Evolutionary conservation across 2,888 invertebrate species (phyloP).

Genomic region (Alsophila aescularia): DNA sequence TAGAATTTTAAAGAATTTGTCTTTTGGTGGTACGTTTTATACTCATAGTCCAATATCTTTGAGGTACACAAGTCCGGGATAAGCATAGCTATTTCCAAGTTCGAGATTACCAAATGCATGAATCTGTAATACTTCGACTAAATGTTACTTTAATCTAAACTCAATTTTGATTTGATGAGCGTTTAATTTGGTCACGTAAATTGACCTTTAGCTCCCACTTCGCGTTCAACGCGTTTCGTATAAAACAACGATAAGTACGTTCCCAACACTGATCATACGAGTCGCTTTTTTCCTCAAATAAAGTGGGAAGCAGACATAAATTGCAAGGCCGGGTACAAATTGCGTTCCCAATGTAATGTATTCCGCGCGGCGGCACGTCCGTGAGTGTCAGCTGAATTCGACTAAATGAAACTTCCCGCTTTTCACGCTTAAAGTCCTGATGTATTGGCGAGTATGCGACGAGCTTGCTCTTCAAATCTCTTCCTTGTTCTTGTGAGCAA

Average conservation of each 20-base stretch:
- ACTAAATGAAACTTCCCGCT: conserved; percentile 58
- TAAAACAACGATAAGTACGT: conserved; percentile 1
- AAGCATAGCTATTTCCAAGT: too few species aligned
- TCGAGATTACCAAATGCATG: too few species aligned
- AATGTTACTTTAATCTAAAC: too few species aligned
- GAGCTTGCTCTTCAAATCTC: conserved; percentile 42
- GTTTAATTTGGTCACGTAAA: too few species aligned
- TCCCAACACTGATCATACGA: conserved; percentile 39
- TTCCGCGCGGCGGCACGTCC: conserved; percentile 62
- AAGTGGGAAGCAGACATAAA: conserved; percentile 73
- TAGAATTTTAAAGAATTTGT: too few species aligned
- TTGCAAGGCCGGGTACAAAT: conserved; percentile 75
- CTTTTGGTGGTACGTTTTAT: too few species aligned
- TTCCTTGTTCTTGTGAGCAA: too few species aligned
- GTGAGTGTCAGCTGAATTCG: conserved; percentile 62
- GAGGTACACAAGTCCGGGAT: too few species aligned
- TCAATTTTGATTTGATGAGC: too few species aligned
- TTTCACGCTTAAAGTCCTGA: conserved; percentile 47
- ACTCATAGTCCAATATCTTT: too few species aligned
- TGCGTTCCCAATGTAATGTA: conserved; percentile 71
- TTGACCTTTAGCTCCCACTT: background rate
- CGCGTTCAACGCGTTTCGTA: too few species aligned
- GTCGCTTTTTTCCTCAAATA: conserved; percentile 64
- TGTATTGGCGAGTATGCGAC: conserved; percentile 42
- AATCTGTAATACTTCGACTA: too few species aligned